Percentiles rank a stretch among this genome's conserved stretches.
phyloP scores from a whole-genome alignment of 2,888 invertebrate species.

The Apocheima hispidaria region DNA sequence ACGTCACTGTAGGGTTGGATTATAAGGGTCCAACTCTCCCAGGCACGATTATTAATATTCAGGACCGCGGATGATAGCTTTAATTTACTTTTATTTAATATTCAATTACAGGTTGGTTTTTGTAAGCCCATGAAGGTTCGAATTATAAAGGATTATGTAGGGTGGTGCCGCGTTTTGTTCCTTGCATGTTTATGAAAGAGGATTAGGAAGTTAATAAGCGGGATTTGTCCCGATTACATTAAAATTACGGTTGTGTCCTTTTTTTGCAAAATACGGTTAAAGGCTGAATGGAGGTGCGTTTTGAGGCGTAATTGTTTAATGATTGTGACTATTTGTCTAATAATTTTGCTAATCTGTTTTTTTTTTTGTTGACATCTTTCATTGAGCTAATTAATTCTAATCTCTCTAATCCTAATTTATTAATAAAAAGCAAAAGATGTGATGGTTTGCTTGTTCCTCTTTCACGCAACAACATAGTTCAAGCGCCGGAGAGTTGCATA shows the following conservation, averaged over 20 bases:
- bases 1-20: constrained; percentile 81
- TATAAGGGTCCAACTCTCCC: constrained; percentile 80
- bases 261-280: constrained; percentile 16
- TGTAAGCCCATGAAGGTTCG: constrained; percentile 49
- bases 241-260: constrained; percentile 35
- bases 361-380: background rate
- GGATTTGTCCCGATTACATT: constrained; percentile 44
- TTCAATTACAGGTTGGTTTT: constrained; percentile 65
- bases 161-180: constrained; percentile 36
- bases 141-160: constrained; percentile 48
- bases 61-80: constrained; percentile 66
- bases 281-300: constrained; percentile 3
- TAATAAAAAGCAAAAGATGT: too few relatives aligned
- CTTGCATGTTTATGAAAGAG: constrained; percentile 44
- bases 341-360: background rate
- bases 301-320: constrained; percentile 2
- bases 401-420: too few relatives aligned
- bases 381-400: too few relatives aligned
- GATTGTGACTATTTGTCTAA: background rate
- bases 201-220: constrained; percentile 47
- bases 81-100: constrained; percentile 74
- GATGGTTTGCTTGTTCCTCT: too few relatives aligned
- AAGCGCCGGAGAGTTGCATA: too few relatives aligned
- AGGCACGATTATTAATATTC: constrained; percentile 78
- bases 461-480: too few relatives aligned